phyloP scores from a whole-genome alignment of 1,140 invertebrate genomes.

The Glossosoma conforme region DNA sequence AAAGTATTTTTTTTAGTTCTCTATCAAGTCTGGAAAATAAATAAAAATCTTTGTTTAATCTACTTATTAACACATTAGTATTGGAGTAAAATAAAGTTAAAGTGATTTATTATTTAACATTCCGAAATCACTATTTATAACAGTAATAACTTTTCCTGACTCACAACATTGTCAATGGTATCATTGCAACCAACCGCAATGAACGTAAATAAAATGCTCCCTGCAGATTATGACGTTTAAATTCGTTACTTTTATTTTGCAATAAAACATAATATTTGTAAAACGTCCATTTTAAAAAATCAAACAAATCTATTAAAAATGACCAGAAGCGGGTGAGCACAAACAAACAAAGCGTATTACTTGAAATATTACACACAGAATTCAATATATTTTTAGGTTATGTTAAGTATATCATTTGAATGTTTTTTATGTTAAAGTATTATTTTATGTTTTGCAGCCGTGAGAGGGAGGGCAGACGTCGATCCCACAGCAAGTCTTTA shows the following conservation, averaged over 20 bases:
- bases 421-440: slow-evolving; percentile 4
- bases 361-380: background rate
- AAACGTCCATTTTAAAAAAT: background rate
- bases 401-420: background rate
- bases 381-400: background rate
- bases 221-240: background rate
- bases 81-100: background rate
- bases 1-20: too few relatives aligned
- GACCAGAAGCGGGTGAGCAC: slow-evolving; percentile 33
- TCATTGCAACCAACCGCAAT: too few relatives aligned
- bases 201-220: background rate
- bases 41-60: background rate
- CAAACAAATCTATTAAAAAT: slow-evolving; percentile 16
- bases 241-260: background rate
- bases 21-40: too few relatives aligned
- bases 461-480: slow-evolving; percentile 40
- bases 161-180: too few relatives aligned
- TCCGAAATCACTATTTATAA: background rate
- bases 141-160: background rate
- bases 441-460: slow-evolving; percentile 35
- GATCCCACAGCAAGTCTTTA: slow-evolving; percentile 49
- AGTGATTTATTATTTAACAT: background rate
- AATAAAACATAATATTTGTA: background rate
- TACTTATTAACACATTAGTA: background rate
- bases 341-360: background rate